Percentiles rank a stretch among this genome's conserved stretches.
phyloP scores from a whole-genome alignment of 2,888 invertebrate genomes.

The Agrotis segetum region DNA sequence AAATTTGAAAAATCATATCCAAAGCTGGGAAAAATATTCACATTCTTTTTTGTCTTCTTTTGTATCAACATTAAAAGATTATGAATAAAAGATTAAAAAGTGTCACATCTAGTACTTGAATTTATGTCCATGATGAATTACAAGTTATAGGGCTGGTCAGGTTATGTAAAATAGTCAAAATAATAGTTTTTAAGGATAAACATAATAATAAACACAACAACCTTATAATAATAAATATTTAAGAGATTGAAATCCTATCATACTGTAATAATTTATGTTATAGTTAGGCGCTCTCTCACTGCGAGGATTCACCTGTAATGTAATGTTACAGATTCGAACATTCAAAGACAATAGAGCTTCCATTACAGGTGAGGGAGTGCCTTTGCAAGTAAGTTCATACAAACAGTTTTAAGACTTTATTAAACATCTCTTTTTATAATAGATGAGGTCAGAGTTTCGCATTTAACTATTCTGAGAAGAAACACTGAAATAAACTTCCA shows the following conservation, averaged over 20 bases:
- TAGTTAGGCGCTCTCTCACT: too few relatives aligned
- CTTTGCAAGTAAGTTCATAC: background rate
- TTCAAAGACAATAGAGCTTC: too few relatives aligned
- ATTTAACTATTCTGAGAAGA: background rate
- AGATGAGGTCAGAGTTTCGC: background rate
- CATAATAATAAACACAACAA: background rate
- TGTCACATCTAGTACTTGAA: background rate
- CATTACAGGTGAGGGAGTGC: too few relatives aligned
- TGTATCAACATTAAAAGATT: background rate
- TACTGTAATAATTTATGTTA: too few relatives aligned
- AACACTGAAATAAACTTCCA: background rate
- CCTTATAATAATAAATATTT: too few relatives aligned
- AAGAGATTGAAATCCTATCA: too few relatives aligned
- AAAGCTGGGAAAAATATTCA: background rate
- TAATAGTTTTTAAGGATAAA: background rate
- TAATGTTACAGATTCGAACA: too few relatives aligned
- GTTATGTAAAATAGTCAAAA: background rate
- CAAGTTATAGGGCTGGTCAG: background rate
- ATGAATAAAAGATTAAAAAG: constrained; percentile 2
- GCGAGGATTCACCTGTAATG: too few relatives aligned
- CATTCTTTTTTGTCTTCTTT: background rate
- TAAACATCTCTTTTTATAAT: background rate
- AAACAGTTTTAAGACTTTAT: background rate
- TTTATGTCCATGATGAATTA: background rate
- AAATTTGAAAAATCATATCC: too few relatives aligned